Percentiles rank a stretch among this genome's conserved stretches.
Conservation (phyloP, 2,113 vertebrate genomes). For the Platichthys flesus region DNA sequence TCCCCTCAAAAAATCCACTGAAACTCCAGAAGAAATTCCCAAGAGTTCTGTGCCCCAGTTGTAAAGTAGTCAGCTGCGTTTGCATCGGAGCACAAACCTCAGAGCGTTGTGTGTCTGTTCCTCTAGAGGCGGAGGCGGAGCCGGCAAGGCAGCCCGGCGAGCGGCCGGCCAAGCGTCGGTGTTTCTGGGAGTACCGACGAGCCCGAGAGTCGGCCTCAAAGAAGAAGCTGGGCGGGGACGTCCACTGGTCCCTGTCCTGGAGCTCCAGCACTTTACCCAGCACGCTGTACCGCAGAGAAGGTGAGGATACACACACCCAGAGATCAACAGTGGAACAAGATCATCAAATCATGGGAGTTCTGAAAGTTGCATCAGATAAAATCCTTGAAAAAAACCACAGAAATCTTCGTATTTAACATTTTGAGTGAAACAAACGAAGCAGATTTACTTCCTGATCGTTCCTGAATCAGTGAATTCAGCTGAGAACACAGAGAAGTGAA, state of each 20-base stretch:
- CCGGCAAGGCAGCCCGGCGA: constrained; percentile 50
- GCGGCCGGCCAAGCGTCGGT: constrained; percentile 75
- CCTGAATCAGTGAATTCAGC: background rate
- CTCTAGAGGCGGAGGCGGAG: constrained; percentile 73
- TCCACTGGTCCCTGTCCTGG: constrained; percentile 81
- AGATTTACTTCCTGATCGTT: background rate
- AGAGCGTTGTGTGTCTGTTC: background rate
- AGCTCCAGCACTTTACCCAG: constrained; percentile 82
- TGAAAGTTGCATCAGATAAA: too few species aligned
- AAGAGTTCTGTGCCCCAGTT: too few species aligned
- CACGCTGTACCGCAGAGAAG: constrained; percentile 81
- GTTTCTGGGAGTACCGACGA: constrained; percentile 82
- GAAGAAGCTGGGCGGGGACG: constrained; percentile 68
- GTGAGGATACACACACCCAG: constrained; percentile 41
- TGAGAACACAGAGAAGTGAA: background rate
- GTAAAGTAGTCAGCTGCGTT: too few species aligned
- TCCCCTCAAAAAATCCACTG: too few species aligned
- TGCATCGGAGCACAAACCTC: too few species aligned
- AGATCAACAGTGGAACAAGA: too few species aligned
- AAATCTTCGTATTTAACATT: background rate
- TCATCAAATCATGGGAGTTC: too few species aligned
- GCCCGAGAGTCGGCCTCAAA: constrained; percentile 64
- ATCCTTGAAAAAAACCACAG: too few species aligned
- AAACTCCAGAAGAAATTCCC: too few species aligned
- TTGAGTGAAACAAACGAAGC: too few species aligned